Percentiles rank a stretch among this genome's conserved stretches.
phyloP scores from a whole-genome alignment of 1,140 invertebrate species.

The Drosophila truncata region DNA sequence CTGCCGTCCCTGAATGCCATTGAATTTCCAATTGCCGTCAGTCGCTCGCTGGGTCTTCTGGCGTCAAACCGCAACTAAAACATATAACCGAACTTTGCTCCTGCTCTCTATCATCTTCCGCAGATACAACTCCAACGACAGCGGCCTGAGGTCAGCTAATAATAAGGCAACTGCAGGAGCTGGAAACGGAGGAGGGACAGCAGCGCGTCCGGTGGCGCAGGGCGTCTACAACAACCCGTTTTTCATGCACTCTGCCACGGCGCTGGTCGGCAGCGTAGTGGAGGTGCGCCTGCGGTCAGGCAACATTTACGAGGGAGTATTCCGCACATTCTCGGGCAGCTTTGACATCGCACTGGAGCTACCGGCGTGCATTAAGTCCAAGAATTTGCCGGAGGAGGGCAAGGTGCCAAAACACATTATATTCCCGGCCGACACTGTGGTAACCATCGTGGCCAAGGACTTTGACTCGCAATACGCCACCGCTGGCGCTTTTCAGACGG shows the following conservation, averaged over 20 bases:
- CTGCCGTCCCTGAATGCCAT: conserved; percentile 59
- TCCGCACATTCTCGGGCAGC: conserved; percentile 93
- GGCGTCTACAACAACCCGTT: conserved; percentile 94
- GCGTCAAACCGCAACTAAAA: conserved; percentile 2
- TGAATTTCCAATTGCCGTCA: conserved; percentile 54
- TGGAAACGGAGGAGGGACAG: conserved; percentile 82
- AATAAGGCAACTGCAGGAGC: conserved; percentile 76
- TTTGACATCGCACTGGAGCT: conserved; percentile 94
- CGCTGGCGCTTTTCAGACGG: conserved; percentile 93
- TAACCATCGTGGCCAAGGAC: conserved; percentile 91
- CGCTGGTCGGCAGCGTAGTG: conserved; percentile 92
- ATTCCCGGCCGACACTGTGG: conserved; percentile 93
- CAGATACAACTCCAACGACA: conserved; percentile 78
- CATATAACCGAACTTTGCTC: neutral
- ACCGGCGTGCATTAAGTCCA: conserved; percentile 91
- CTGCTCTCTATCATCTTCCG: neutral
- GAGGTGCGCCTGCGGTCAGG: conserved; percentile 93
- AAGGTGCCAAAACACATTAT: conserved; percentile 92
- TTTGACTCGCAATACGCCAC: conserved; percentile 95
- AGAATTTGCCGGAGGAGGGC: conserved; percentile 86
- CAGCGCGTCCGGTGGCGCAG: conserved; percentile 87
- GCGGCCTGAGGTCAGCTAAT: conserved; percentile 65
- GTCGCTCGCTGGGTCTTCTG: conserved; percentile 16
- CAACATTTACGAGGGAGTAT: conserved; percentile 93
- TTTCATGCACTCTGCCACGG: conserved; percentile 94